A percentile compares a stretch with the other conserved stretches of the same genome.
These are phyloP conservation scores for Hoplodrina ambigua DNA, from an alignment of 2,888 invertebrate species.

Conservation along the genomic window DNA sequence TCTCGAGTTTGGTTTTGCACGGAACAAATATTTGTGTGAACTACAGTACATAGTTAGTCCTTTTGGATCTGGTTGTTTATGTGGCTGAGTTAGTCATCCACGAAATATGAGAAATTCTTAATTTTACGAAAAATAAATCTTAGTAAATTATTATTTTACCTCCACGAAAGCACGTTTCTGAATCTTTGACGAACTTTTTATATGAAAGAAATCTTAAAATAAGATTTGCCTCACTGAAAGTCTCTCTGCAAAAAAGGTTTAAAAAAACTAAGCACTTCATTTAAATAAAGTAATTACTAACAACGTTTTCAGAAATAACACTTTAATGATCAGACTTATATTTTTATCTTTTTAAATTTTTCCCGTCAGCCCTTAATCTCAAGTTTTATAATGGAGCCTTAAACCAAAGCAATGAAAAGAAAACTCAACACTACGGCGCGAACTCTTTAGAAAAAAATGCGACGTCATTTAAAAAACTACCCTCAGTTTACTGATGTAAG, in stretches of 20 bases:
- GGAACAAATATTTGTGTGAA: no score
- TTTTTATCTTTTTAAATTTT: slow-evolving; percentile 38
- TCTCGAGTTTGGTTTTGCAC: no score
- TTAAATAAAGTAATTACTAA: slow-evolving; percentile 62
- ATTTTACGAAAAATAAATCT: no score
- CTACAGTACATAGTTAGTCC: no score
- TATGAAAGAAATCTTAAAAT: slow-evolving; percentile 1
- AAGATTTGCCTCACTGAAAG: not conserved
- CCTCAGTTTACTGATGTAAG: slow-evolving; percentile 16
- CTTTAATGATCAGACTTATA: slow-evolving; percentile 39
- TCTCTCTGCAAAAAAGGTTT: not conserved
- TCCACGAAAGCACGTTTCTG: not conserved
- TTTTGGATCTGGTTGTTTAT: no score
- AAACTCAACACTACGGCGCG: slow-evolving; percentile 22
- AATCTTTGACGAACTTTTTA: not conserved
- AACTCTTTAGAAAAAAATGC: slow-evolving; percentile 22
- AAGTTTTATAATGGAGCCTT: slow-evolving; percentile 33
- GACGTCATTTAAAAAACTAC: slow-evolving; percentile 40
- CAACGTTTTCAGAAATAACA: slow-evolving; percentile 36
- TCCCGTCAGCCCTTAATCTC: slow-evolving; percentile 29
- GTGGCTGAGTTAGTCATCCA: no score
- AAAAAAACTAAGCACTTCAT: slow-evolving; percentile 19
- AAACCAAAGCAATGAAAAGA: slow-evolving; percentile 45
- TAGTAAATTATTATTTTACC: no score
- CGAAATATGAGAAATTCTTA: no score